These are phyloP conservation scores for Phenganax marumi DNA, from an alignment of 92 coral and sea anemone genomes.

Conservation along the genomic window DNA sequence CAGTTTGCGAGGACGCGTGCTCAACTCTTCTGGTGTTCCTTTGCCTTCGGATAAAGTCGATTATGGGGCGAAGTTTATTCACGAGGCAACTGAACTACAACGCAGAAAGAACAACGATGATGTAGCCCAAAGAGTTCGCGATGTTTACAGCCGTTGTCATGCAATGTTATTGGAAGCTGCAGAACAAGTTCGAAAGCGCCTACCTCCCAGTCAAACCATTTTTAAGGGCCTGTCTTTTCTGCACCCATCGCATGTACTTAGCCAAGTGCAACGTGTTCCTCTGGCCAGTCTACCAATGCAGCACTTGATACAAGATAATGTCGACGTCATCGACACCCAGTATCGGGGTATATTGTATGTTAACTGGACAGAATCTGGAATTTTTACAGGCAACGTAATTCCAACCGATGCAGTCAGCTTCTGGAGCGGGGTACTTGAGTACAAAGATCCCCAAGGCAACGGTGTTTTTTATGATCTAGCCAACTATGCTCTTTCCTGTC, in stretches of 20 bases:
- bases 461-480: background rate
- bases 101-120: background rate
- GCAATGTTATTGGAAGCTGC: background rate
- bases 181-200: background rate
- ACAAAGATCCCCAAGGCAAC: background rate
- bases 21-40: background rate
- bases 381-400: background rate
- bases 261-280: background rate
- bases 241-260: background rate
- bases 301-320: background rate
- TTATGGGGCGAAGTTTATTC: constrained; percentile 10
- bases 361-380: background rate
- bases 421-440: constrained; percentile 9
- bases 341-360: constrained; percentile 1
- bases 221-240: background rate
- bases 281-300: constrained; percentile 3
- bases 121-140: background rate
- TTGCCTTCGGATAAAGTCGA: constrained; percentile 5
- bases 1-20: background rate
- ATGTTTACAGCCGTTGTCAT: constrained; percentile 12
- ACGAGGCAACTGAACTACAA: background rate
- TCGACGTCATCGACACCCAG: background rate
- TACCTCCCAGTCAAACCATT: background rate
- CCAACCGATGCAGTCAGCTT: constrained; percentile 12
- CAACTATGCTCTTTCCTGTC: constrained; percentile 16